Percentiles rank a stretch among this genome's conserved stretches.
Conservation (phyloP, 1,140 invertebrate species). For the Magallana gigas region DNA sequence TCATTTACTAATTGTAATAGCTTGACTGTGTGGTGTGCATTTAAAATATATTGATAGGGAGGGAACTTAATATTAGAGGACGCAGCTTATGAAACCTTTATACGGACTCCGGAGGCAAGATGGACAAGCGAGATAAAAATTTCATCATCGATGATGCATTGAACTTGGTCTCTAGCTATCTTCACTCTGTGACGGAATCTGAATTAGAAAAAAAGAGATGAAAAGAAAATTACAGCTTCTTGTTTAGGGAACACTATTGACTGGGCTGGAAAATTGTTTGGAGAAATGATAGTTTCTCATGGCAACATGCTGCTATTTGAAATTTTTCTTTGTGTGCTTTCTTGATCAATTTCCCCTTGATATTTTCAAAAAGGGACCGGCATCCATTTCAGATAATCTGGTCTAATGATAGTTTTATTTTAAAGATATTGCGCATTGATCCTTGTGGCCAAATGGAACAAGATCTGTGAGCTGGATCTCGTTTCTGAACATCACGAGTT, state of each 20-base stretch:
- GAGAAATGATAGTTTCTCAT: slow-evolving; percentile 16
- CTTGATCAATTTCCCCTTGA: slow-evolving; percentile 15
- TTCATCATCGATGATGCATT: background rate
- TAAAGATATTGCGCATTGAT: no score
- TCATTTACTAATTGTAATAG: slow-evolving; percentile 32
- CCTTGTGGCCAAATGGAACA: no score
- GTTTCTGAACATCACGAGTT: no score
- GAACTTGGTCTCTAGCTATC: background rate
- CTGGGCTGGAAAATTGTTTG: background rate
- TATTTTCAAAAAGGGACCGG: slow-evolving; percentile 3
- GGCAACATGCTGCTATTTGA: slow-evolving; percentile 20
- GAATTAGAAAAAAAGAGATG: background rate
- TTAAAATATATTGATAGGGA: background rate
- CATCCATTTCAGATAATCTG: background rate
- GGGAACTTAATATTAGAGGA: background rate
- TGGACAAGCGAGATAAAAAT: background rate
- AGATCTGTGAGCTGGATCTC: no score
- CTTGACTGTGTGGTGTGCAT: background rate
- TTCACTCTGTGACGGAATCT: background rate
- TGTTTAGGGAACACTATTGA: slow-evolving; percentile 3
- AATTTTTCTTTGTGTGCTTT: background rate
- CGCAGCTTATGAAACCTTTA: background rate
- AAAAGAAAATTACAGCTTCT: no score
- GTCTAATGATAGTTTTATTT: background rate
- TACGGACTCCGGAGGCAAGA: background rate